Conservation (phyloP, 2,888 invertebrate species). For the Subacronicta megacephala region DNA sequence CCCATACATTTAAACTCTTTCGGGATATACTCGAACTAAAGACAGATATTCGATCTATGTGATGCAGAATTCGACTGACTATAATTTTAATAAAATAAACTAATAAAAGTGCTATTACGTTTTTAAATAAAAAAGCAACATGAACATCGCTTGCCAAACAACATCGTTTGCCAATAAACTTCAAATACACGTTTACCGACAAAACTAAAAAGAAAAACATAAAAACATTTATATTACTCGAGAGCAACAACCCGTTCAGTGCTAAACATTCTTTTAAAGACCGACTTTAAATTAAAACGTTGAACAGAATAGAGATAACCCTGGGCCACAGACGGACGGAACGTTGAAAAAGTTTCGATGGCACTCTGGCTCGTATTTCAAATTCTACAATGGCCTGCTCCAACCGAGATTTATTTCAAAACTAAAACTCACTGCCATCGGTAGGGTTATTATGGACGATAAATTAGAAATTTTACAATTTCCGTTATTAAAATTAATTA, state of each 20-base stretch:
- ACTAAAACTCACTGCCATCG: slow-evolving; percentile 51
- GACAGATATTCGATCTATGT: too few relatives aligned
- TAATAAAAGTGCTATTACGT: background rate
- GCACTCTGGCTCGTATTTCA: slow-evolving; percentile 65
- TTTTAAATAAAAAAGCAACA: background rate
- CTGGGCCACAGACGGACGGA: slow-evolving; percentile 52
- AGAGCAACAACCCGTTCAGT: slow-evolving; percentile 33
- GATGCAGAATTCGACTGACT: background rate
- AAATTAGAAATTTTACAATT: slow-evolving; percentile 57
- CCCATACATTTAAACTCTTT: too few relatives aligned
- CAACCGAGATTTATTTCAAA: slow-evolving; percentile 58
- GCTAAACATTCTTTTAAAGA: slow-evolving; percentile 43
- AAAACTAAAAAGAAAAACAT: slow-evolving; percentile 26
- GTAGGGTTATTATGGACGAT: slow-evolving; percentile 53
- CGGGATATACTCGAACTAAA: too few relatives aligned
- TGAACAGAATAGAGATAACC: slow-evolving; percentile 45
- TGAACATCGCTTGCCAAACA: slow-evolving; percentile 18
- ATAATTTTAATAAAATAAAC: background rate
- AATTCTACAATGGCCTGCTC: slow-evolving; percentile 60
- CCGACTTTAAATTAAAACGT: slow-evolving; percentile 57
- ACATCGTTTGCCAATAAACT: slow-evolving; percentile 24
- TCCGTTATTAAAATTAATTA: slow-evolving; percentile 52
- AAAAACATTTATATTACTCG: slow-evolving; percentile 26
- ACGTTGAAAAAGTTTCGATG: slow-evolving; percentile 69
- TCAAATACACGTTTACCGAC: slow-evolving; percentile 13